These are phyloP conservation scores for Drosophila kohkoa DNA, from an alignment of 1,140 invertebrate genomes.

Conservation along the genomic window DNA sequence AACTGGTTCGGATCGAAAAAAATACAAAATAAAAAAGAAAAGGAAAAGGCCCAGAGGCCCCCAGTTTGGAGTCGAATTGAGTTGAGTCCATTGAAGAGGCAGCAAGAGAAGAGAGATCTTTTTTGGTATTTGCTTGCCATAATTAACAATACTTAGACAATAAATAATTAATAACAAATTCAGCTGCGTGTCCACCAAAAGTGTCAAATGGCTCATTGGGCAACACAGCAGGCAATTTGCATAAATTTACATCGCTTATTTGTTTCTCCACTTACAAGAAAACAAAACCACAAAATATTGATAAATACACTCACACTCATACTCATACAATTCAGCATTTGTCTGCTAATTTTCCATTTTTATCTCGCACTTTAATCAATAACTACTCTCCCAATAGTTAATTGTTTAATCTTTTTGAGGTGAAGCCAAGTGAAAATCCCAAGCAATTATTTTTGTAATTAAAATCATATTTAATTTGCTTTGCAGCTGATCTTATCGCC, in stretches of 20 bases:
- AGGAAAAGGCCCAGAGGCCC: slow-evolving; percentile 67
- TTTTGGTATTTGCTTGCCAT: slow-evolving; percentile 59
- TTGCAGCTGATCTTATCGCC: neutral
- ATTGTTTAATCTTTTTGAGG: neutral
- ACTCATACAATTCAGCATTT: neutral
- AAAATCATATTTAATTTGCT: neutral
- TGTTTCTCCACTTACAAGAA: slow-evolving; percentile 28
- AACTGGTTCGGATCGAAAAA: slow-evolving; percentile 62
- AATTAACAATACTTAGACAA: slow-evolving; percentile 73
- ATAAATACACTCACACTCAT: neutral
- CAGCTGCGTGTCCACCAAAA: slow-evolving; percentile 69
- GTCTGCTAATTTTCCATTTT: neutral
- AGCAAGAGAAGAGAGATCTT: slow-evolving; percentile 34
- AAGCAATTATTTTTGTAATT: slow-evolving; percentile 1
- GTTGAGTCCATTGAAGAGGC: slow-evolving; percentile 6
- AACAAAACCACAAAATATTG: neutral
- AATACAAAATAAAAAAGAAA: slow-evolving; percentile 43
- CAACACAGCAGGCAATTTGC: slow-evolving; percentile 77
- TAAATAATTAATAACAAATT: slow-evolving; percentile 77
- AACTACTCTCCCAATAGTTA: neutral
- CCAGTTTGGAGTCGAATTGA: neutral
- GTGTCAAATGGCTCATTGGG: slow-evolving; percentile 76
- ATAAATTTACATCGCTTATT: slow-evolving; percentile 68
- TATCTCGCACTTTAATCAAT: neutral
- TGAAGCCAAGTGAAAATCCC: neutral